Conservation (phyloP, 2,797 vertebrate species). For the Sebastolobus altivelis region DNA sequence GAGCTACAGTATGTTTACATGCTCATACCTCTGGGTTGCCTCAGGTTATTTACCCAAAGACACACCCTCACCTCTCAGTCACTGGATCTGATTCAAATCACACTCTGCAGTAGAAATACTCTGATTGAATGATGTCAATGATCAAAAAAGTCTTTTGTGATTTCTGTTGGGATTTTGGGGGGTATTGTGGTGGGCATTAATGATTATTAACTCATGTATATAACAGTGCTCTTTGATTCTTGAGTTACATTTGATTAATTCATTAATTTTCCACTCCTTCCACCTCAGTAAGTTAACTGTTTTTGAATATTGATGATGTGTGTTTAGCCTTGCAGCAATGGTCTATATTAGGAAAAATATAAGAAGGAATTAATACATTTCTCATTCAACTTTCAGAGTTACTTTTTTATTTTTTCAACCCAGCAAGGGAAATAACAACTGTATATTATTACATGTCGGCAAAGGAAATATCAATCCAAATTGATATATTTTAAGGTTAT, state of each 20-base stretch:
- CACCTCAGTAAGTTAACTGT: not conserved
- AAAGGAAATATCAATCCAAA: slow-evolving; percentile 1
- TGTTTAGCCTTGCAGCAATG: not conserved
- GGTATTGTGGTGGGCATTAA: slow-evolving; percentile 1
- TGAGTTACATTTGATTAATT: not conserved
- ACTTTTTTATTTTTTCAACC: not conserved
- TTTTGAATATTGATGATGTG: not conserved
- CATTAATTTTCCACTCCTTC: not conserved
- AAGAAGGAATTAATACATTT: not conserved
- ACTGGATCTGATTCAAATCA: slow-evolving; percentile 8
- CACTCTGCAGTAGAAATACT: slow-evolving; percentile 2
- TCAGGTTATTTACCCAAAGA: not conserved
- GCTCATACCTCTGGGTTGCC: not conserved
- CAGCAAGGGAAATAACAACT: not conserved
- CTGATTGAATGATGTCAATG: slow-evolving; percentile 47
- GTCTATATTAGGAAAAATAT: not conserved
- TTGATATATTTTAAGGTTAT: not conserved
- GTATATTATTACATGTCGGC: not conserved
- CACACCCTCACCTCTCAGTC: slow-evolving; percentile 16
- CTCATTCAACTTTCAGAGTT: not conserved
- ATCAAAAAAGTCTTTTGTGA: slow-evolving; percentile 54
- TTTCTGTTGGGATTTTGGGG: slow-evolving; percentile 17
- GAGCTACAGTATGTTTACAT: not conserved
- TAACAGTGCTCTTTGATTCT: slow-evolving; percentile 6
- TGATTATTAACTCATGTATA: not conserved